A percentile compares a stretch with the other conserved stretches of the same genome.
These are phyloP conservation scores for Magallana nippona DNA, from an alignment of 2,888 invertebrate genomes.

Conservation along the genomic window DNA sequence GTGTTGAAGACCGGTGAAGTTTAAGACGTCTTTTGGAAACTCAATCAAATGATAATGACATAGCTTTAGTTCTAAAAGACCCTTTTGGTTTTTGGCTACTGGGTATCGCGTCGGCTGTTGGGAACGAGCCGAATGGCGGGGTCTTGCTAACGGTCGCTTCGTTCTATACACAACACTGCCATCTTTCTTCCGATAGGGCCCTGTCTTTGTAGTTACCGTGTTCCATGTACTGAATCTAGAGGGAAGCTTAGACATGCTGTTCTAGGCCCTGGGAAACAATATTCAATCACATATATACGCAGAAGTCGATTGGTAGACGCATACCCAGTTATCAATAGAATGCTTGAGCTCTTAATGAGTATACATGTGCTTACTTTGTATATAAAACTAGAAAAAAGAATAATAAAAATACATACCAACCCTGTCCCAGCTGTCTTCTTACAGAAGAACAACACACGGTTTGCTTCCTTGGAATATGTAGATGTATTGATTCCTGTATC, in stretches of 20 bases:
- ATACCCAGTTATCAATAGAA: too few relatives aligned
- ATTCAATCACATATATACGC: too few relatives aligned
- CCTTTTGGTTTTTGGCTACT: conserved; percentile 49
- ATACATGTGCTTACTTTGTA: too few relatives aligned
- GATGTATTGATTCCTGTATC: background rate
- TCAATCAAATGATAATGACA: conserved; percentile 59
- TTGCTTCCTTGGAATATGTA: background rate
- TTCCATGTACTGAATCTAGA: conserved; percentile 3
- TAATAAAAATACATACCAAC: background rate
- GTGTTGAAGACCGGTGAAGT: conserved; percentile 70
- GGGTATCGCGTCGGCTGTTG: conserved; percentile 31
- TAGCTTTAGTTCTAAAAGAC: conserved; percentile 71
- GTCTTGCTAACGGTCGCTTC: background rate
- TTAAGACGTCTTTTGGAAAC: conserved; percentile 71
- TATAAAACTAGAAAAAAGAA: too few relatives aligned
- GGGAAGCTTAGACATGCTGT: background rate
- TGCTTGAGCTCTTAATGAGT: too few relatives aligned
- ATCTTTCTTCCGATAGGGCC: background rate
- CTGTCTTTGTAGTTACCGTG: background rate
- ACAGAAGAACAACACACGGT: background rate
- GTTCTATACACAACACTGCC: conserved; percentile 2
- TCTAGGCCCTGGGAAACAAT: background rate
- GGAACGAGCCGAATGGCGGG: background rate
- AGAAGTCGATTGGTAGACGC: too few relatives aligned
- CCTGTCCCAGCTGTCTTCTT: too few relatives aligned